Percentiles rank a stretch among this genome's conserved stretches.
Conservation (phyloP, 1,140 invertebrate genomes). For the Cecropterus lyciades region DNA sequence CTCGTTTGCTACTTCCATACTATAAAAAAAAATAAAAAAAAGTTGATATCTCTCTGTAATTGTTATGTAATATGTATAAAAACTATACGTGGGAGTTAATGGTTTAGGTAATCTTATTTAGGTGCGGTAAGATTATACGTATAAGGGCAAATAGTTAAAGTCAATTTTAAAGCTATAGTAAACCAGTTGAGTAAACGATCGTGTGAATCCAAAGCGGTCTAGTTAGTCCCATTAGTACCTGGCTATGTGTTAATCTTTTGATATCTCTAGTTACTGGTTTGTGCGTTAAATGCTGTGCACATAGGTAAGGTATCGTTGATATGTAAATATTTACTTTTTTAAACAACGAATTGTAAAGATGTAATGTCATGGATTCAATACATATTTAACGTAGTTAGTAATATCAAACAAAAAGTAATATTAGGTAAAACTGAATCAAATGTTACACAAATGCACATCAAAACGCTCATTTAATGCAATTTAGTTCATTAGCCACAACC, state of each 20-base stretch:
- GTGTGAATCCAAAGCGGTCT: constrained; percentile 63
- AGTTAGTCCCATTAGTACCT: constrained; percentile 34
- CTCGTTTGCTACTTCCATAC: too few relatives aligned
- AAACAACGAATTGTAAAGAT: too few relatives aligned
- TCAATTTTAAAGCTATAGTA: constrained; percentile 56
- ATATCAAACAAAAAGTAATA: too few relatives aligned
- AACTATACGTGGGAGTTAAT: background rate
- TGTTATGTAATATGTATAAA: background rate
- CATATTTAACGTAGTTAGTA: too few relatives aligned
- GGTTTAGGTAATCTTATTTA: constrained; percentile 8
- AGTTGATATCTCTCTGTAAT: background rate
- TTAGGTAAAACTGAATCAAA: too few relatives aligned
- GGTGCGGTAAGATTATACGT: background rate
- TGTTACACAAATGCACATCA: too few relatives aligned
- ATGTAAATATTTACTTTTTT: too few relatives aligned
- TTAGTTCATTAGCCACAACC: background rate
- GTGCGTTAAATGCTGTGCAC: constrained; percentile 14
- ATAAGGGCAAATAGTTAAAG: constrained; percentile 27
- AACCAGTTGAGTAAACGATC: constrained; percentile 58
- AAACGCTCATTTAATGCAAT: background rate
- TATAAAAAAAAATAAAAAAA: too few relatives aligned
- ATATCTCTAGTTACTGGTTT: constrained; percentile 13
- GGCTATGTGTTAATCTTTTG: constrained; percentile 45
- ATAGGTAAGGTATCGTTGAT: background rate
- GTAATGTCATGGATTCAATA: too few relatives aligned